Evolutionary conservation across 2,113 vertebrate species (phyloP), one percentile per base, ranked within the genome.

Genomic region (Emydura subglobosa): DNA sequence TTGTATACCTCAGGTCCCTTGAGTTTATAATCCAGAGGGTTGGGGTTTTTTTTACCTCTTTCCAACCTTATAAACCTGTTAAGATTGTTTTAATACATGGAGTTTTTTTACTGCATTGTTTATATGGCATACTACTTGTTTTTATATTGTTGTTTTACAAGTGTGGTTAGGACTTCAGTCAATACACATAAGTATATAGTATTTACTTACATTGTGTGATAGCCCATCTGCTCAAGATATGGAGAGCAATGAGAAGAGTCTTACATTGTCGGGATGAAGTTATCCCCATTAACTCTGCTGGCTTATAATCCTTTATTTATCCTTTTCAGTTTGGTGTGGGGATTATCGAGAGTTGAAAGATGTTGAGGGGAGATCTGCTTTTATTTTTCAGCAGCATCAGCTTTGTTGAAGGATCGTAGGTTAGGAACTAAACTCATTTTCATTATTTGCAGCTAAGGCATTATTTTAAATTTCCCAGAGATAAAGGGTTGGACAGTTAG

Each of bases 401-500:
- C 57, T 76, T 10, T 87, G 90, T 19, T 88, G 85, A 96, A 76
- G 79, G 50, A 50, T 86, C 90, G 55, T 49, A 91, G 83, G 81
- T 14, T 86, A 91, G 24, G 31, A 95, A 91, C 79, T 55, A 92
- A 87, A 92, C 42, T 94, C 6, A 87, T 53, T 94, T 95, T 92
- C 39, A 68, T 96, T 89, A 82, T 22, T 79, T 72, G 65, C 87
- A 34, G 93, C 57, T 80, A 79, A 42, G 14, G 29, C 61, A 87
- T 91, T 89, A 93, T 94, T 96, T 96, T 80, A 86, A 94, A 86
- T 49, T 95, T 79, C 24, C n/a, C 17, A 88, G 53, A 92, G 49
- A 83, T 16, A 44, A 88, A 91, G 57, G 2, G 7, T 8, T 85
- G n/a, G 16, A 83, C 91, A 42, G 88, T 91, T 95, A 85, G 22